phyloP scores from a whole-genome alignment of 2,888 invertebrate genomes.

The Seira ritae region DNA sequence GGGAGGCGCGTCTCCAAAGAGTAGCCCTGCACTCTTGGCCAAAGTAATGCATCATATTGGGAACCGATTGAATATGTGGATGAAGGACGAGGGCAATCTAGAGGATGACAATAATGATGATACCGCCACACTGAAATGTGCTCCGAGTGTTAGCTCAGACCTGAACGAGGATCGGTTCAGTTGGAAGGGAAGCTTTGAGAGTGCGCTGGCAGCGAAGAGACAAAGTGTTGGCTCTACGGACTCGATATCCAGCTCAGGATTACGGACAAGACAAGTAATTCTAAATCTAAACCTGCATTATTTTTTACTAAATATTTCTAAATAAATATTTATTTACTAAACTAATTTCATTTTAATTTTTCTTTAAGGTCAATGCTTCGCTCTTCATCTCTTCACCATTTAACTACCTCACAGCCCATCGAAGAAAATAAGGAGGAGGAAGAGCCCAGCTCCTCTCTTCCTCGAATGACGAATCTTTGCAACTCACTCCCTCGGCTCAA shows the following conservation, averaged over 20 bases:
- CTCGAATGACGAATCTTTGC: constrained; percentile 71
- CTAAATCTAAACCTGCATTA: not conserved
- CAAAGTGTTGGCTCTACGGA: constrained; percentile 73
- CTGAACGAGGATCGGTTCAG: constrained; percentile 86
- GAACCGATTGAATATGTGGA: constrained; percentile 88
- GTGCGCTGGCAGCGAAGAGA: constrained; percentile 88
- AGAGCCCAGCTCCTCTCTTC: constrained; percentile 65
- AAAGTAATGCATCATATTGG: constrained; percentile 96
- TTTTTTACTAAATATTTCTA: not conserved
- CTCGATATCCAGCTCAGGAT: constrained; percentile 72
- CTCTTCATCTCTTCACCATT: constrained; percentile 72
- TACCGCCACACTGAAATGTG: constrained; percentile 71
- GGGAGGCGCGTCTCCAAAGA: constrained; percentile 76
- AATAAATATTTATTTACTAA: not conserved
- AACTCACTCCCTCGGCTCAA: constrained; percentile 72
- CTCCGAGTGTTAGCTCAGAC: constrained; percentile 72
- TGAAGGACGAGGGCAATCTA: constrained; percentile 84
- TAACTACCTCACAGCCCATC: constrained; percentile 72
- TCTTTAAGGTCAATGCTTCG: constrained; percentile 70
- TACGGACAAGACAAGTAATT: constrained; percentile 69
- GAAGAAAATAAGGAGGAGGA: constrained; percentile 73
- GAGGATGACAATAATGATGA: constrained; percentile 71
- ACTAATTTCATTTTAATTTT: constrained; percentile 16
- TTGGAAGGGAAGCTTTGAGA: constrained; percentile 95
- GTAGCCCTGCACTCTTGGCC: constrained; percentile 89